Conservation (phyloP, 2,113 vertebrate species). For the Syngnathus floridae region DNA sequence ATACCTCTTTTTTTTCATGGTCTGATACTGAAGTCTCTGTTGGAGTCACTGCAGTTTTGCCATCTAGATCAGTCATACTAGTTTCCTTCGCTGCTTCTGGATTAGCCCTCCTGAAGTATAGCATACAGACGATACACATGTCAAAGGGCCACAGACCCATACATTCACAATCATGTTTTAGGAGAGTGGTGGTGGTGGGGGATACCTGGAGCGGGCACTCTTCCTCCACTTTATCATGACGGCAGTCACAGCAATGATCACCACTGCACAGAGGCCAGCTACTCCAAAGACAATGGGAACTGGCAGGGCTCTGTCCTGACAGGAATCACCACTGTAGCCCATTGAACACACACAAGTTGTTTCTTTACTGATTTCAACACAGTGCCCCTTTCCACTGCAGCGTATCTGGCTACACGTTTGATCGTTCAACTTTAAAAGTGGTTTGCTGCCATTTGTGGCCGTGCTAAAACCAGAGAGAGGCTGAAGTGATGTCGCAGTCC, state of each 20-base stretch:
- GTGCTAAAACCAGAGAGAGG: not conserved
- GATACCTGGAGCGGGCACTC: slow-evolving; percentile 54
- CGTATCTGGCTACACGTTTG: slow-evolving; percentile 60
- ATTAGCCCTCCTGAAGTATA: slow-evolving; percentile 14
- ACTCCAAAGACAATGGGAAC: slow-evolving; percentile 61
- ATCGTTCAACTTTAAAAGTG: slow-evolving; percentile 47
- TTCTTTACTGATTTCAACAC: slow-evolving; percentile 45
- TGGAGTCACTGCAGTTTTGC: slow-evolving; percentile 11
- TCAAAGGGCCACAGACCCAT: too few relatives aligned
- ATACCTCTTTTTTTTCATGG: slow-evolving; percentile 47
- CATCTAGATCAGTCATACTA: slow-evolving; percentile 50
- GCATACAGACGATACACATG: not conserved
- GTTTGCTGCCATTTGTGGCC: slow-evolving; percentile 19
- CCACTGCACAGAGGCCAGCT: slow-evolving; percentile 34
- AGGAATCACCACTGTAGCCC: slow-evolving; percentile 70
- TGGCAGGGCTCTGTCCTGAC: slow-evolving; percentile 57
- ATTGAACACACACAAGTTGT: slow-evolving; percentile 66
- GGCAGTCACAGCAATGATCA: slow-evolving; percentile 53
- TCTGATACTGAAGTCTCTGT: slow-evolving; percentile 16
- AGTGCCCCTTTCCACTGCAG: slow-evolving; percentile 73
- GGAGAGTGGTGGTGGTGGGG: too few relatives aligned
- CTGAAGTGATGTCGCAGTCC: not conserved
- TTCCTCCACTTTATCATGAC: slow-evolving; percentile 64
- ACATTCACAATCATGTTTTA: not conserved
- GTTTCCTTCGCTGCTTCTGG: slow-evolving; percentile 38